A percentile compares a stretch with the other conserved stretches of the same genome.
Evolutionary conservation across 2,113 vertebrate species (phyloP).

Genomic region (Pedionomus torquatus): DNA sequence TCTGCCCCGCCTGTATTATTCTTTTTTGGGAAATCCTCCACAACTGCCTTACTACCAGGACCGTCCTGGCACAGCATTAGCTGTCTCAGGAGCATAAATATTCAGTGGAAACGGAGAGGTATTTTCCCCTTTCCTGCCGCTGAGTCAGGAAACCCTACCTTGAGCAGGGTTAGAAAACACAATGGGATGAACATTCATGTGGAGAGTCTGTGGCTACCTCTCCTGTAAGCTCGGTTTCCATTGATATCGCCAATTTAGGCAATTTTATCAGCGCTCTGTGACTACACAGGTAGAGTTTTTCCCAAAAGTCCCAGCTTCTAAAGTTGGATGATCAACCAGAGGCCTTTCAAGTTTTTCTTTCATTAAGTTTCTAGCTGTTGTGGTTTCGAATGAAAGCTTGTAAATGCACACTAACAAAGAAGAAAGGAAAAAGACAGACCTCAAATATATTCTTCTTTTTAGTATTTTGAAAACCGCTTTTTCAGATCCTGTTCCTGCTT

Average conservation of each 20-base stretch:
- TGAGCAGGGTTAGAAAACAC: background rate
- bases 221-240: background rate
- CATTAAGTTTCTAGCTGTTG: background rate
- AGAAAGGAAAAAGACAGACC: background rate
- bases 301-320: background rate
- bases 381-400: background rate
- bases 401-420: background rate
- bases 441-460: background rate
- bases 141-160: background rate
- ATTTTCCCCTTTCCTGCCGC: background rate
- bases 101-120: background rate
- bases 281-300: background rate
- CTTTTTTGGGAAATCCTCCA: slow-evolving; percentile 12
- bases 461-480: background rate
- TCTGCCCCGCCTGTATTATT: background rate
- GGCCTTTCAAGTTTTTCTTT: background rate
- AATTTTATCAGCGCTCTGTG: background rate
- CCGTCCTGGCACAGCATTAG: background rate
- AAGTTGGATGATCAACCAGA: background rate
- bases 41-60: background rate
- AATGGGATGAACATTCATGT: background rate
- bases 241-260: background rate
- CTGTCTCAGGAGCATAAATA: background rate
- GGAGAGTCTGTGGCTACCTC: background rate
- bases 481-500: background rate